A percentile compares a stretch with the other conserved stretches of the same genome.
Conservation (phyloP, 2,888 invertebrate species). For the Hyppa rectilinea region DNA sequence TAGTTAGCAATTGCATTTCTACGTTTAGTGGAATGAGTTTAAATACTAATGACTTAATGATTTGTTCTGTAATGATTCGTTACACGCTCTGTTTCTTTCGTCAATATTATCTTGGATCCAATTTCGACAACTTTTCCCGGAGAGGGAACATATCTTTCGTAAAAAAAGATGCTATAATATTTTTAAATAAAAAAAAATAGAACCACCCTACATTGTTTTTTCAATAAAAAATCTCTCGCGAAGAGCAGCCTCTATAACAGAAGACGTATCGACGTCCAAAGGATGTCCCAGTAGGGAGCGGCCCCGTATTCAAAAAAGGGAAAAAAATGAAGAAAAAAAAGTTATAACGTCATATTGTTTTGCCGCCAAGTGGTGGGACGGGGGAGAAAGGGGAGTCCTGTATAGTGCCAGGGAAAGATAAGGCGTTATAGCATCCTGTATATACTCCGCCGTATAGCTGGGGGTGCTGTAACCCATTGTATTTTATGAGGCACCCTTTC, state of each 20-base stretch:
- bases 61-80: neutral
- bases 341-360: slow-evolving; percentile 91
- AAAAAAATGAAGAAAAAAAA: slow-evolving; percentile 89
- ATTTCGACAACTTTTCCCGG: neutral
- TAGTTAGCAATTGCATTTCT: slow-evolving; percentile 1
- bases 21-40: neutral
- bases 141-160: too few relatives aligned
- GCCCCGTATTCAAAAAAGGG: slow-evolving; percentile 88
- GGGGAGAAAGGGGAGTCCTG: slow-evolving; percentile 76
- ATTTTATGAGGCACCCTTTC: slow-evolving; percentile 81
- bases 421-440: slow-evolving; percentile 84
- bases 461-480: slow-evolving; percentile 76
- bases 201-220: neutral
- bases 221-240: slow-evolving; percentile 51
- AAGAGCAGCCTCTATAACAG: slow-evolving; percentile 77
- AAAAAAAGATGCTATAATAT: neutral
- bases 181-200: neutral
- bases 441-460: slow-evolving; percentile 74
- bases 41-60: too few relatives aligned
- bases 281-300: slow-evolving; percentile 83
- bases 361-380: slow-evolving; percentile 84
- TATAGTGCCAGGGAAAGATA: slow-evolving; percentile 88
- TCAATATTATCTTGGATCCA: neutral
- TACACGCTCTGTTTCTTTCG: too few relatives aligned
- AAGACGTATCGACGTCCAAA: slow-evolving; percentile 84